Conservation (phyloP, 2,797 vertebrate species). For the Phoebastria nigripes region DNA sequence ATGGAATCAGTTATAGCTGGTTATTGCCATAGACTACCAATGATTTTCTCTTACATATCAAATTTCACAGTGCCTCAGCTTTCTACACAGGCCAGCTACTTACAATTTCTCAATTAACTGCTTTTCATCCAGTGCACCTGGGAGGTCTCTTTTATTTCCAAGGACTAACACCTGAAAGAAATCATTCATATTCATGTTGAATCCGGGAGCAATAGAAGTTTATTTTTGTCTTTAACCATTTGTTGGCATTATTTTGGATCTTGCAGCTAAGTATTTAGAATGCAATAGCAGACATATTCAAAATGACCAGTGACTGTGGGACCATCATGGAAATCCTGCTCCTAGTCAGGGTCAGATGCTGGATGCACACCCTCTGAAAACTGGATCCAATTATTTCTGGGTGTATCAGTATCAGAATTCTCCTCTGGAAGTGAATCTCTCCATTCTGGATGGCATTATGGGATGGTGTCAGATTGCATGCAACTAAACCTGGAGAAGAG, state of each 20-base stretch:
- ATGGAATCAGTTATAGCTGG: background rate
- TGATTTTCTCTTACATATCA: background rate
- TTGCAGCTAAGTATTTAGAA: background rate
- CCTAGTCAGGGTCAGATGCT: background rate
- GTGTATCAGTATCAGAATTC: background rate
- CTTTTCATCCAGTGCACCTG: slow-evolving; percentile 73
- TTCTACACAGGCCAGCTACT: slow-evolving; percentile 34
- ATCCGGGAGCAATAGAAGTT: background rate
- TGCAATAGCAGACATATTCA: background rate
- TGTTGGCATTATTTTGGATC: background rate
- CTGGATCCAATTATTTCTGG: background rate
- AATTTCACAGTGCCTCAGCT: background rate
- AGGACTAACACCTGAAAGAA: slow-evolving; percentile 69
- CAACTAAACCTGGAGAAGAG: background rate
- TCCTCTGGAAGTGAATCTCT: background rate
- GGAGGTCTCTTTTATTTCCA: slow-evolving; percentile 73
- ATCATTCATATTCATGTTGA: background rate
- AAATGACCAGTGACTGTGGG: background rate
- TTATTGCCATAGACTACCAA: background rate
- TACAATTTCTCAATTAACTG: slow-evolving; percentile 75
- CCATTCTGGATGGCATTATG: background rate
- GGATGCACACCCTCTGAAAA: background rate
- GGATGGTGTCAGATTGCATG: background rate
- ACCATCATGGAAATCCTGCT: background rate
- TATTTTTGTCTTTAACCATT: background rate